phyloP scores from a whole-genome alignment of 2,888 invertebrate species.

The Hartigia nigra region DNA sequence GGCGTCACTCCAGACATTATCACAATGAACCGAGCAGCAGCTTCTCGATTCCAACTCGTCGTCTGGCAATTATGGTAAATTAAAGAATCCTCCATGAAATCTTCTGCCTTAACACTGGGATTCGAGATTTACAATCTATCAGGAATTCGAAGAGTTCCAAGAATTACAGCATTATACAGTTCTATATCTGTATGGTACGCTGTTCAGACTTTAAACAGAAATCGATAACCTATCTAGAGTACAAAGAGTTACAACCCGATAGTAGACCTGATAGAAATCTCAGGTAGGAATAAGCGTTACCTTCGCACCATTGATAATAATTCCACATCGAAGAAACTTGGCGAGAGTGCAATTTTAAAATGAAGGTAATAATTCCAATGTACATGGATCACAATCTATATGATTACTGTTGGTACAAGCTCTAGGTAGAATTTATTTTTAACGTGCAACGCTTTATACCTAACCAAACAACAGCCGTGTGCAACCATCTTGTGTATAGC shows the following conservation, averaged over 20 bases:
- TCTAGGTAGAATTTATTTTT: neutral
- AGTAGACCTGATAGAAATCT: neutral
- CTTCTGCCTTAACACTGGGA: neutral
- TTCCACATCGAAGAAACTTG: neutral
- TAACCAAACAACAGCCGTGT: neutral
- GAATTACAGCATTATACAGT: neutral
- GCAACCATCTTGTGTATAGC: neutral
- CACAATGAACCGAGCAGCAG: neutral
- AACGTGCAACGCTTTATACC: neutral
- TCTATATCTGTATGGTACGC: neutral
- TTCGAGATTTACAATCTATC: neutral
- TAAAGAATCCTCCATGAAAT: neutral
- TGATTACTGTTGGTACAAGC: neutral
- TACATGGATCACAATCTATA: neutral
- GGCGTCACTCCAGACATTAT: conserved; percentile 27
- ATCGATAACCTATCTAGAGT: neutral
- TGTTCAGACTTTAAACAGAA: neutral
- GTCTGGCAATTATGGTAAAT: neutral
- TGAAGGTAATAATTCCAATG: neutral
- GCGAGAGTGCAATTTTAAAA: neutral
- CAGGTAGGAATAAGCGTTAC: neutral
- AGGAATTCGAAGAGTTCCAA: neutral
- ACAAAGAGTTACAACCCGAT: neutral
- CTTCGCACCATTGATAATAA: neutral
- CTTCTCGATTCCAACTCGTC: neutral